Evolutionary conservation across 2,113 vertebrate species (phyloP).

Genomic region (Atherinomorus stipes): DNA sequence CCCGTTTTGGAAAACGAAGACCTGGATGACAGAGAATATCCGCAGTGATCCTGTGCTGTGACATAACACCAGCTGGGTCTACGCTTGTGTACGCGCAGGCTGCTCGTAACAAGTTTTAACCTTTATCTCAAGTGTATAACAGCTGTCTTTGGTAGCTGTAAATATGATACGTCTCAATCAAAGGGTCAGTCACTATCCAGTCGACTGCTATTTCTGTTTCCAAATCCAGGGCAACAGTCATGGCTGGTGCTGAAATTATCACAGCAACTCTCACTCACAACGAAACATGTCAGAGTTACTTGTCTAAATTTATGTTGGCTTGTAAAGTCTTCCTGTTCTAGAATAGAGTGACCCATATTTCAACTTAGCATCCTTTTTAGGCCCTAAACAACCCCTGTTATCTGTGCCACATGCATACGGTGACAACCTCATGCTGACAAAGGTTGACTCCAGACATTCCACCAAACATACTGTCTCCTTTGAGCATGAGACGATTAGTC

Average conservation of each 20-base stretch:
- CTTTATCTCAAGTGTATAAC: background rate
- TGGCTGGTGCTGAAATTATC: background rate
- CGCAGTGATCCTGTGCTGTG: background rate
- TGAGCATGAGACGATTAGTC: background rate
- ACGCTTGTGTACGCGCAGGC: background rate
- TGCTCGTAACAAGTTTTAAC: background rate
- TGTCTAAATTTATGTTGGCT: slow-evolving; percentile 22
- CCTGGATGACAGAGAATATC: background rate
- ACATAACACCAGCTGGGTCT: background rate
- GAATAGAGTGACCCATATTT: slow-evolving; percentile 51
- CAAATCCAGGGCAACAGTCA: background rate
- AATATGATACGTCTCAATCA: background rate
- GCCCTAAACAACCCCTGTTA: slow-evolving; percentile 1
- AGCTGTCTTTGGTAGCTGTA: background rate
- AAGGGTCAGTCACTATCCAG: background rate
- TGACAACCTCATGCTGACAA: slow-evolving; percentile 18
- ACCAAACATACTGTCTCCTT: background rate
- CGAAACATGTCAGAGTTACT: slow-evolving; percentile 15
- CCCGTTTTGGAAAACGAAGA: background rate
- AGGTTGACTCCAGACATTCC: slow-evolving; percentile 2
- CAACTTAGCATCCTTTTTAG: slow-evolving; percentile 29
- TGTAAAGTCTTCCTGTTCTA: slow-evolving; percentile 20
- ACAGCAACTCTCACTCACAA: background rate
- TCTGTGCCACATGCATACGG: slow-evolving; percentile 14
- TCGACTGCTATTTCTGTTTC: slow-evolving; percentile 9